Evolutionary conservation across 2,797 vertebrate genomes (phyloP).

Genomic region (Sus cebifrons): DNA sequence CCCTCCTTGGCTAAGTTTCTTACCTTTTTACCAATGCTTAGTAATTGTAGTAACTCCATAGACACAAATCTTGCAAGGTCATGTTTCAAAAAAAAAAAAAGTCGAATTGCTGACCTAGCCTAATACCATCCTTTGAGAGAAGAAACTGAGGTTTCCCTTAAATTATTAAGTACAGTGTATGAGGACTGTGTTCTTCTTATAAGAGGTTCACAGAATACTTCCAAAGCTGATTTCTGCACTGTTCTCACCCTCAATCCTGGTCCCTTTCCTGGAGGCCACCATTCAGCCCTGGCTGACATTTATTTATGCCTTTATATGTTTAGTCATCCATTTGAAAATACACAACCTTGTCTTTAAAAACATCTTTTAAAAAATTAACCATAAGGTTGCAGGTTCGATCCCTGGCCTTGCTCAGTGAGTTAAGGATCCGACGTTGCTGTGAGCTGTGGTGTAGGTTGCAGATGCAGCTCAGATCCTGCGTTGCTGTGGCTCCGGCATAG

Average conservation of each 20-base stretch:
- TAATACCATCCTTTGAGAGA: constrained; percentile 31
- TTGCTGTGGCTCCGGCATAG: too few species aligned
- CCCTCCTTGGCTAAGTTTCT: not conserved
- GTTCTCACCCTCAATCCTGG: not conserved
- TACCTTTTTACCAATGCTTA: not conserved
- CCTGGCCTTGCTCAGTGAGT: too few species aligned
- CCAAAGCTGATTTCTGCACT: not conserved
- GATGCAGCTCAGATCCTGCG: too few species aligned
- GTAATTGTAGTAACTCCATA: not conserved
- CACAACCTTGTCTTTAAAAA: not conserved
- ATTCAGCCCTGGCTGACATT: not conserved
- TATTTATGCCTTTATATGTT: not conserved
- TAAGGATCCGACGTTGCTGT: too few species aligned
- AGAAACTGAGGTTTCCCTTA: constrained; percentile 54
- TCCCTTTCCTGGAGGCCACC: not conserved
- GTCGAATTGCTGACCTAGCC: not conserved
- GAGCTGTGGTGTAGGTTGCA: too few species aligned
- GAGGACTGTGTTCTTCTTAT: not conserved
- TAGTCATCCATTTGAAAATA: not conserved
- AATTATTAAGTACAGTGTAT: constrained; percentile 34
- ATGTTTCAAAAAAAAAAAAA: not conserved
- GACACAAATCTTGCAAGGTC: not conserved
- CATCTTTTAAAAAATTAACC: not conserved
- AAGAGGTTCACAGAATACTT: not conserved
- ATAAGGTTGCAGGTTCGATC: too few species aligned